A percentile compares a stretch with the other conserved stretches of the same genome.
These are phyloP conservation scores for Watsonalla binaria DNA, from an alignment of 2,888 invertebrate genomes.

Conservation along the genomic window DNA sequence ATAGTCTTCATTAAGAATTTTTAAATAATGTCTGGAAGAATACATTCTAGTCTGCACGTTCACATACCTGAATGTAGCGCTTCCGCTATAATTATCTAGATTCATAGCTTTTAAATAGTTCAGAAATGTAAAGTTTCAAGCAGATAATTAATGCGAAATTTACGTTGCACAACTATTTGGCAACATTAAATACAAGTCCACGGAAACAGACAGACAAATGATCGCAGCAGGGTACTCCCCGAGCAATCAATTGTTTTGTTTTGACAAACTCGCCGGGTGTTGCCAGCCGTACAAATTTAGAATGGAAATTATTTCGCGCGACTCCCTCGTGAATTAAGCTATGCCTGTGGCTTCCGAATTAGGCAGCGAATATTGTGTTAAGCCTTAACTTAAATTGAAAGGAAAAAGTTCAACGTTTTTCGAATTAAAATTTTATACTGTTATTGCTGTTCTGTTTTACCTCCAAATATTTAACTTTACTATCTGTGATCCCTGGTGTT, in stretches of 20 bases:
- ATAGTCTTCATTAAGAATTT: too few species aligned
- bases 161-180: slow-evolving; percentile 1
- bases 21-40: too few species aligned
- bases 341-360: slow-evolving; percentile 4
- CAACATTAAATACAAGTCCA: slow-evolving; percentile 9
- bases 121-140: not conserved
- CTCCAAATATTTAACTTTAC: too few species aligned
- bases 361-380: slow-evolving; percentile 3
- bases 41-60: too few species aligned
- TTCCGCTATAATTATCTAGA: too few species aligned
- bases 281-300: slow-evolving; percentile 19
- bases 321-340: slow-evolving; percentile 8
- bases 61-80: too few species aligned
- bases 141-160: not conserved
- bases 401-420: slow-evolving; percentile 5
- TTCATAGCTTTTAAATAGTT: not conserved
- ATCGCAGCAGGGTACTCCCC: slow-evolving; percentile 8
- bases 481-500: too few species aligned
- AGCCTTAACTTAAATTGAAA: slow-evolving; percentile 1
- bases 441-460: not conserved
- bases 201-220: slow-evolving; percentile 11
- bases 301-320: slow-evolving; percentile 18
- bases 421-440: not conserved
- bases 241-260: slow-evolving; percentile 18
- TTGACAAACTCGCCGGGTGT: slow-evolving; percentile 15